Evolutionary conservation across 2,797 vertebrate genomes (phyloP).

Genomic region (Spea hammondii): DNA sequence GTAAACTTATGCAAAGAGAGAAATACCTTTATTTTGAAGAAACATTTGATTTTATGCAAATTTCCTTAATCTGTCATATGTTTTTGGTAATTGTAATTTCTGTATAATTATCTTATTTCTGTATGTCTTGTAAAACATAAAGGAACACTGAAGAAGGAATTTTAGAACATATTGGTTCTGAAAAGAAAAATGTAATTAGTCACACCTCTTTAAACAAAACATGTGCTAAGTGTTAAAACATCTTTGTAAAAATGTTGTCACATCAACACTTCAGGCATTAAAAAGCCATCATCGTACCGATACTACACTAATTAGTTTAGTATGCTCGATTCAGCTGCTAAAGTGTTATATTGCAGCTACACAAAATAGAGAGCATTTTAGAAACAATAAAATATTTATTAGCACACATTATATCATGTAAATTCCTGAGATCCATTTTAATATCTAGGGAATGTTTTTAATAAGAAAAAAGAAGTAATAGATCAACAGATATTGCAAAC

Average conservation of each 20-base stretch:
- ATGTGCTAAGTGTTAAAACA: conserved; percentile 21
- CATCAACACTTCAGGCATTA: conserved; percentile 45
- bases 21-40: conserved; percentile 32
- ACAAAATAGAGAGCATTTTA: conserved; percentile 13
- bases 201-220: conserved; percentile 51
- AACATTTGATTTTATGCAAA: conserved; percentile 46
- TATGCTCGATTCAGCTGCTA: conserved; percentile 25
- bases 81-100: conserved; percentile 46
- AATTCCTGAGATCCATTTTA: neutral
- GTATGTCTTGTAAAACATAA: conserved; percentile 31
- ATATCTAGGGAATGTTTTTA: no score
- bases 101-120: conserved; percentile 48
- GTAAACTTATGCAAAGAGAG: conserved; percentile 20
- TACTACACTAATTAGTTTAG: conserved; percentile 44
- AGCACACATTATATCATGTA: neutral
- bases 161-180: conserved; percentile 40
- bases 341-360: conserved; percentile 15
- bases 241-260: conserved; percentile 44
- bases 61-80: conserved; percentile 31
- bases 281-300: conserved; percentile 35
- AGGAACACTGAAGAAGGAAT: conserved; percentile 24
- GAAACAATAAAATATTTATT: neutral
- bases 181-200: conserved; percentile 49
- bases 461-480: no score
- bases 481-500: no score